phyloP scores from a whole-genome alignment of 1,140 invertebrate species.

The Drosophila sp. region DNA sequence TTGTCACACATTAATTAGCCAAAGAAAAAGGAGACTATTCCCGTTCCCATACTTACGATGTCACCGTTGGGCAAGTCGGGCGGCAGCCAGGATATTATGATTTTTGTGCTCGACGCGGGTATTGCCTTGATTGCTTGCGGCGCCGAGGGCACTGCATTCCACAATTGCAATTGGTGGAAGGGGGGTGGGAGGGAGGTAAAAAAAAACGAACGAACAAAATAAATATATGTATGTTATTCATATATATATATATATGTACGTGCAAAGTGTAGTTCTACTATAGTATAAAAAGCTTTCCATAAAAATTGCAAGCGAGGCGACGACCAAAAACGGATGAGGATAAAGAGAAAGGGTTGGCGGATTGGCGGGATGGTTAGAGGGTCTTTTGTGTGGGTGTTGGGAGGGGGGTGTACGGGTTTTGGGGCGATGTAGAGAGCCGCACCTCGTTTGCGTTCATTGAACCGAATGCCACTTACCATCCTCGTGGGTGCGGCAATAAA shows the following conservation, averaged over 20 bases:
- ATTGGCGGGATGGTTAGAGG: background rate
- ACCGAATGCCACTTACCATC: constrained; percentile 87
- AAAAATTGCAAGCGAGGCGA: constrained; percentile 60
- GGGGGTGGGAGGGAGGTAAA: constrained; percentile 22
- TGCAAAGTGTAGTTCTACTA: constrained; percentile 22
- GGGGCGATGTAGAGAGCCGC: constrained; percentile 21
- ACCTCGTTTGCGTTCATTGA: constrained; percentile 79
- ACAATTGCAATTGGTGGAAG: constrained; percentile 24
- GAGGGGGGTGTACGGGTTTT: background rate
- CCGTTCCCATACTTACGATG: constrained; percentile 84
- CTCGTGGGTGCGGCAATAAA: constrained; percentile 95
- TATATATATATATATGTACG: constrained; percentile 62
- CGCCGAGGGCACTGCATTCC: constrained; percentile 89
- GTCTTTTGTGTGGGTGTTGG: background rate
- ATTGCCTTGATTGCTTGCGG: constrained; percentile 95
- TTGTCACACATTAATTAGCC: constrained; percentile 23
- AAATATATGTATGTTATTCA: constrained; percentile 27
- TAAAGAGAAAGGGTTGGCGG: background rate
- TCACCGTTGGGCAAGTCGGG: constrained; percentile 90
- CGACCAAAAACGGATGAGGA: constrained; percentile 21
- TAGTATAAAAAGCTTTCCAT: constrained; percentile 39
- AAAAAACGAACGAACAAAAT: constrained; percentile 26
- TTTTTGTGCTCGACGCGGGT: constrained; percentile 91
- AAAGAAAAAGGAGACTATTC: background rate
- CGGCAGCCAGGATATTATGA: constrained; percentile 94